Percentiles rank a stretch among this genome's conserved stretches.
These are phyloP conservation scores for Orthosia cruda DNA, from an alignment of 2,888 invertebrate species.

Conservation along the genomic window DNA sequence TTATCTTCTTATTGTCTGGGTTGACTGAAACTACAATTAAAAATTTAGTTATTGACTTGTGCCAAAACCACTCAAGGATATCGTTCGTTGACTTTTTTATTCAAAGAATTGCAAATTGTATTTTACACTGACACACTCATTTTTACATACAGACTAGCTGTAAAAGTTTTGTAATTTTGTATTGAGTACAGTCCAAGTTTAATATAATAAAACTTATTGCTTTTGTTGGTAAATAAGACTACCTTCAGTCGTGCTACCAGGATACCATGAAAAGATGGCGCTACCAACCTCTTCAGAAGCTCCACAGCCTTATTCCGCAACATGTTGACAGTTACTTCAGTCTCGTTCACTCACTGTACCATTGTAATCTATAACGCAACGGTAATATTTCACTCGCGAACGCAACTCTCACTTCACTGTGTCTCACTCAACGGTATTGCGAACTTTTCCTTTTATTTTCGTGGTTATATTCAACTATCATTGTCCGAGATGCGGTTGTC, in stretches of 20 bases:
- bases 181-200: neutral
- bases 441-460: slow-evolving; percentile 51
- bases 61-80: slow-evolving; percentile 18
- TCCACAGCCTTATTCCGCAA: slow-evolving; percentile 79
- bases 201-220: neutral
- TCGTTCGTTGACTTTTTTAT: slow-evolving; percentile 30
- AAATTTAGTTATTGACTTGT: slow-evolving; percentile 1
- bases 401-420: slow-evolving; percentile 58
- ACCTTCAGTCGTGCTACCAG: slow-evolving; percentile 23
- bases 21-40: neutral
- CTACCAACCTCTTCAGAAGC: slow-evolving; percentile 70
- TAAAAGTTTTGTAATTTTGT: neutral
- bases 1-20: neutral
- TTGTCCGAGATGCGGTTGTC: slow-evolving; percentile 74
- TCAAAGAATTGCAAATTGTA: slow-evolving; percentile 29
- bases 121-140: neutral
- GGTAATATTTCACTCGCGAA: slow-evolving; percentile 43
- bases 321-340: slow-evolving; percentile 72
- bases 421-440: slow-evolving; percentile 31
- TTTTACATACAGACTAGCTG: too few relatives aligned
- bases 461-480: slow-evolving; percentile 51
- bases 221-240: neutral
- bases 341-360: slow-evolving; percentile 49
- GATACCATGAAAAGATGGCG: slow-evolving; percentile 29
- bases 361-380: slow-evolving; percentile 44